These are phyloP conservation scores for Steinernema khuongi DNA, from an alignment of 1,140 invertebrate genomes.

Conservation along the genomic window DNA sequence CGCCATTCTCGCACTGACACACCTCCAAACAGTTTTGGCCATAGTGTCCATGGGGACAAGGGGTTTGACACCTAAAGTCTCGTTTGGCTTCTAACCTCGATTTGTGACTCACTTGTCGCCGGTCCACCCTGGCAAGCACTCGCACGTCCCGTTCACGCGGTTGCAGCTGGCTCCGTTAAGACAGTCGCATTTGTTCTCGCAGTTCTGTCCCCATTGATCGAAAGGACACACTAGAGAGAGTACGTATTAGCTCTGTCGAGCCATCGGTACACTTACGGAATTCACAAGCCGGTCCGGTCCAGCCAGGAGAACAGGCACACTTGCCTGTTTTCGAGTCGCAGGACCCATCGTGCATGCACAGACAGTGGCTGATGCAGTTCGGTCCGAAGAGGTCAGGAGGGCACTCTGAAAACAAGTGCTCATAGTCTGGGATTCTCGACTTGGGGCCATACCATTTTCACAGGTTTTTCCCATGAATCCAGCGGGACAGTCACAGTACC, in stretches of 20 bases:
- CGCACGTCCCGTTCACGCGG: conserved; percentile 42
- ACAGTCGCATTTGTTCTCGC: conserved; percentile 49
- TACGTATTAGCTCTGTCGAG: background rate
- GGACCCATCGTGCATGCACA: conserved; percentile 49
- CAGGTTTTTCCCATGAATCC: conserved; percentile 61
- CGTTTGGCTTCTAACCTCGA: background rate
- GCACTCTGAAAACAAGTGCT: conserved; percentile 51
- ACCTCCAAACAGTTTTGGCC: conserved; percentile 54
- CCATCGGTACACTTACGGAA: conserved; percentile 40
- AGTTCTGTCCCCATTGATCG: conserved; percentile 49
- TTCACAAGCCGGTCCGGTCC: conserved; percentile 57
- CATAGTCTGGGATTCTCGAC: conserved; percentile 17
- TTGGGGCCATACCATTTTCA: conserved; percentile 46
- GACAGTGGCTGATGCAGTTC: conserved; percentile 52
- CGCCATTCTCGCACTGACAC: conserved; percentile 60
- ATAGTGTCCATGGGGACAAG: conserved; percentile 43
- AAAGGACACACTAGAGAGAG: conserved; percentile 53
- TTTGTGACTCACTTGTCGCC: conserved; percentile 37
- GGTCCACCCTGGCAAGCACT: conserved; percentile 55
- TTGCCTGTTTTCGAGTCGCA: conserved; percentile 54
- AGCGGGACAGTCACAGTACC: conserved; percentile 60
- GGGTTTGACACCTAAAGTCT: conserved; percentile 43
- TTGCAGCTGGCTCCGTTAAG: conserved; percentile 52
- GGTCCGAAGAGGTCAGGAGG: conserved; percentile 60
- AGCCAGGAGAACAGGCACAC: conserved; percentile 55